These are phyloP conservation scores for Tapirus indicus DNA, from an alignment of 2,797 vertebrate species.

Conservation along the genomic window DNA sequence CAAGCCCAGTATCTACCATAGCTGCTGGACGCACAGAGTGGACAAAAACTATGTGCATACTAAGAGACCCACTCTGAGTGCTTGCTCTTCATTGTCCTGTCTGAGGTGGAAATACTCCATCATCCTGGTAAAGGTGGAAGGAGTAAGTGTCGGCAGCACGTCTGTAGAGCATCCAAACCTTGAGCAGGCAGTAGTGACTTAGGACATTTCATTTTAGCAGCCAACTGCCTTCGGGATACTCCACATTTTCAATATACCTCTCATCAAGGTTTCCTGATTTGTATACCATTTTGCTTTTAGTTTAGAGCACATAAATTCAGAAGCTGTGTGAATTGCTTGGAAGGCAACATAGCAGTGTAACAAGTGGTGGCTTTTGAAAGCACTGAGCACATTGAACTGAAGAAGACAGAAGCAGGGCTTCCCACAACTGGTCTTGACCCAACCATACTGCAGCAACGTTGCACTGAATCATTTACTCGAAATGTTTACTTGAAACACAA, in stretches of 20 bases:
- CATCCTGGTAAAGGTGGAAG: neutral
- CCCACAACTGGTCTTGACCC: neutral
- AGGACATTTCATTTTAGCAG: neutral
- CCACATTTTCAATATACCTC: neutral
- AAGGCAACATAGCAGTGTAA: neutral
- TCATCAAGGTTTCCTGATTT: neutral
- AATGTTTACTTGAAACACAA: neutral
- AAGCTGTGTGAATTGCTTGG: neutral
- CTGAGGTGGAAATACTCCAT: neutral
- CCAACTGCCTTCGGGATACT: neutral
- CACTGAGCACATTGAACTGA: neutral
- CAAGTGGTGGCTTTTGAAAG: neutral
- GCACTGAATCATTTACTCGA: neutral
- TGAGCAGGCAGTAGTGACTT: neutral
- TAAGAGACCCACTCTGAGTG: neutral
- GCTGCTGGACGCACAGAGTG: neutral
- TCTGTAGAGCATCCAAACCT: neutral
- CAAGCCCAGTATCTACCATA: neutral
- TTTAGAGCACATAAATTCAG: neutral
- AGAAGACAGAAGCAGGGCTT: neutral
- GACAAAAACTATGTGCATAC: neutral
- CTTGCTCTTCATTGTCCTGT: neutral
- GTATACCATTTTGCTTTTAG: neutral
- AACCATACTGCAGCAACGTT: neutral
- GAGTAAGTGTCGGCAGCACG: neutral